Percentiles rank a stretch among this genome's conserved stretches.
These are phyloP conservation scores for Baronia brevicornis DNA, from an alignment of 2,888 invertebrate species.

Conservation along the genomic window DNA sequence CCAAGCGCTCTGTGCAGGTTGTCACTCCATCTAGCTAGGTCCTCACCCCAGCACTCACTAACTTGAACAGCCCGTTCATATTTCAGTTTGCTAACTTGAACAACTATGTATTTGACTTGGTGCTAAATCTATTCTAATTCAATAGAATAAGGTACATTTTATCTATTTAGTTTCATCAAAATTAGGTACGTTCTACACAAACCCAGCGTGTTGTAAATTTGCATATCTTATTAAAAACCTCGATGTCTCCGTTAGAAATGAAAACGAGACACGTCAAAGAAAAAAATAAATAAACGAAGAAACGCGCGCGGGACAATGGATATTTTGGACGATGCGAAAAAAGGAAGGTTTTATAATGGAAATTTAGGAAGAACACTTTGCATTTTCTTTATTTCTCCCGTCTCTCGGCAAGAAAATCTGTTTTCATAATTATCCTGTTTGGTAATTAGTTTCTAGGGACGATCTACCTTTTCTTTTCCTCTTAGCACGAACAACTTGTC, in stretches of 20 bases:
- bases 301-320: slow-evolving; percentile 65
- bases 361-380: slow-evolving; percentile 70
- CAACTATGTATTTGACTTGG: too few species aligned
- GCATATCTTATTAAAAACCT: slow-evolving; percentile 73
- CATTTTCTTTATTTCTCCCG: slow-evolving; percentile 68
- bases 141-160: too few species aligned
- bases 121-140: too few species aligned
- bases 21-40: too few species aligned
- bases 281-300: slow-evolving; percentile 55
- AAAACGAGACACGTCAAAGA: slow-evolving; percentile 69
- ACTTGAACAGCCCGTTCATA: too few species aligned
- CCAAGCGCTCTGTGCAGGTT: too few species aligned
- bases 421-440: slow-evolving; percentile 75
- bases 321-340: slow-evolving; percentile 68
- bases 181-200: slow-evolving; percentile 39
- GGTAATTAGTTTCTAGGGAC: slow-evolving; percentile 73
- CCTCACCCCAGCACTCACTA: too few species aligned
- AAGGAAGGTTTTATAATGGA: slow-evolving; percentile 70
- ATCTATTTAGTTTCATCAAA: slow-evolving; percentile 19
- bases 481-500: slow-evolving; percentile 57
- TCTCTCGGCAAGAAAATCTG: slow-evolving; percentile 60
- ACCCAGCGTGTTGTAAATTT: slow-evolving; percentile 50
- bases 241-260: slow-evolving; percentile 65
- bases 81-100: too few species aligned
- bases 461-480: slow-evolving; percentile 57